phyloP scores from a whole-genome alignment of 2,113 vertebrate genomes.

The Chloropsis cyanopogon region DNA sequence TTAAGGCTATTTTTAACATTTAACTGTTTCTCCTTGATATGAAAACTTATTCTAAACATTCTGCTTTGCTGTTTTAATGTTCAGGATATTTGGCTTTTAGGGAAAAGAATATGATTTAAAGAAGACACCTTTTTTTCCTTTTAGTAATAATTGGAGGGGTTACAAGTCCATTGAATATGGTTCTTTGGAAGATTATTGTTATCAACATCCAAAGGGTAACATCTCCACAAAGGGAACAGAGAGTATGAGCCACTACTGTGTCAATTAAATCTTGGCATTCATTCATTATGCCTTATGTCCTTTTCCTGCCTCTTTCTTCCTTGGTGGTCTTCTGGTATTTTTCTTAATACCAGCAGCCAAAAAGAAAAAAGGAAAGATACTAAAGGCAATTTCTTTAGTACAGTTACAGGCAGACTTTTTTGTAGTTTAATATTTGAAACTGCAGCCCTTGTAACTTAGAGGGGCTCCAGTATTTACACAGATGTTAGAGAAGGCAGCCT shows the following conservation, averaged over 20 bases:
- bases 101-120: not conserved
- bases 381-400: constrained; percentile 61
- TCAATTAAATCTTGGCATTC: constrained; percentile 65
- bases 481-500: constrained; percentile 75
- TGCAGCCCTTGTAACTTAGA: constrained; percentile 66
- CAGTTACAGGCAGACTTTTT: constrained; percentile 70
- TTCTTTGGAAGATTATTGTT: not conserved
- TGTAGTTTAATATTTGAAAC: constrained; percentile 76
- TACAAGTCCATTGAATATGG: not conserved
- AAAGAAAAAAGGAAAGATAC: constrained; percentile 49
- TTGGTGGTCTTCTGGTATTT: constrained; percentile 77
- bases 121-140: not conserved
- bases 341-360: constrained; percentile 62
- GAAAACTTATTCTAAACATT: not conserved
- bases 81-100: not conserved
- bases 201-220: constrained; percentile 39
- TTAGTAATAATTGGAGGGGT: not conserved
- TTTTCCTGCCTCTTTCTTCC: constrained; percentile 68
- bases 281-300: constrained; percentile 68
- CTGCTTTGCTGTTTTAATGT: not conserved
- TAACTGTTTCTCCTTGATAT: not conserved
- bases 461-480: constrained; percentile 79
- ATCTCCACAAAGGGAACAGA: constrained; percentile 17
- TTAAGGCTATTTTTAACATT: not conserved
- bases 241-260: constrained; percentile 6